Evolutionary conservation across 2,113 vertebrate genomes (phyloP), one percentile per base, ranked within the genome.

Genomic region (Struthidea cinerea): DNA sequence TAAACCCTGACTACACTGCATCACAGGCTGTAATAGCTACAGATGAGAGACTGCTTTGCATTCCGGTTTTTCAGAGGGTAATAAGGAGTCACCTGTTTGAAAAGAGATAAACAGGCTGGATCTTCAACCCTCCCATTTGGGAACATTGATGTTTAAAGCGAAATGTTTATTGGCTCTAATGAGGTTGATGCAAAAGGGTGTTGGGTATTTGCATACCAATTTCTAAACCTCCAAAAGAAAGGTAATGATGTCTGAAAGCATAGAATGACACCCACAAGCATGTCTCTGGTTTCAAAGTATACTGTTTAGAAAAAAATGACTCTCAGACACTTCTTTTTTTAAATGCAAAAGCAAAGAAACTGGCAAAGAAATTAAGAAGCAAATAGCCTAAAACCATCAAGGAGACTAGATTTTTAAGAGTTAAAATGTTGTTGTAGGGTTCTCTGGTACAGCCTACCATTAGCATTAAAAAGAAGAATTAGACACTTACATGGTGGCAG

Each of bases 151-250:
- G 39, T 90, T 90, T 74, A 42, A 92, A 88, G 35, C 26, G 30
- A 95, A 92, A 84, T 70, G 76, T 80, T 88, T 90, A 90, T 81
- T 94, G 30, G 52, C 35, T 71, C 74, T 80, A 90, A 83, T 80
- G 79, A 89, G 39, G 33, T 86, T 70, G 84, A 84, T 53, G 19
- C 30, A 84, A 86, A 90, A 84, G 42, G 17, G 27, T 77, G 33
- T 44, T 52, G 52, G 20, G 23, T 46, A 77, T 93, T 77, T 92
- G 22, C 73, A 67, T 60, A 84, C 14, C 73, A 88, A 56, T 77
- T 90, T 94, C 82, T 86, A 85, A 92, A 53, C 21, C 39, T 92
- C 80, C 68, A 78, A 85, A 93, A 84, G 44, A 89, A 93, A 91
- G 6, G 3, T 18, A 14, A 32, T 44, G 35, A 21, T 52, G 53